Base-by-base conservation (phyloP, 1,140 invertebrate species). In the Tetraneura akinire region DNA sequence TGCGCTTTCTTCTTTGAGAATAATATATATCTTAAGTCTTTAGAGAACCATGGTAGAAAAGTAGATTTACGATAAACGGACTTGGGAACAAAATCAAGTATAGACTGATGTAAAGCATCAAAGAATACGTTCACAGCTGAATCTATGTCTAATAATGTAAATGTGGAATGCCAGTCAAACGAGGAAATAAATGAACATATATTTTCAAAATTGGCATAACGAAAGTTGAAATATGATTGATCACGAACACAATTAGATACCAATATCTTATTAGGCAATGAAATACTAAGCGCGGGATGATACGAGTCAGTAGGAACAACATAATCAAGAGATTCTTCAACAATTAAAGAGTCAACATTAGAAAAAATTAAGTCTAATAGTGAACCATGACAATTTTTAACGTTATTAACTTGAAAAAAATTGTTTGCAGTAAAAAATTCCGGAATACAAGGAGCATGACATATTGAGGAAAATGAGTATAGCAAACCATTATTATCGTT, bases 341-440 rank as follows among this genome's bases (percentile, higher is more conserved):
- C 32, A 10, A 18, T 5, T 4, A 66, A 0, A 18, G 3, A 3
- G 0, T 66, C 37, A 16, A 0, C 3, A 4, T 16, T 66, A 42
- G 26, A 32, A 37, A 66, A 66, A 18, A 66, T 18, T 13, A 66
- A 29, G 9, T 42, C 62, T 18, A 42, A 9, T 1, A 9, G 42
- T 37, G 32, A 37, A 18, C n/a, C 32, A 42, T 66, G 26, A 37
- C 18, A 23, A 42, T 66, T 66, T 9, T 18, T 0, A n/a, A 21
- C n/a, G 10, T 21, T 66, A 66, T 66, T 66, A 37, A 16, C n/a
- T 66, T 66, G 64, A 21, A 37, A 64, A 26, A 64, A 64, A 23
- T 13, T 2, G 26, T 64, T 29, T 9, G 60, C 18, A 29, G 60
- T 16, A 66, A 66, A 66, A 16, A n/a, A 18, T 66, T 42, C 37